phyloP scores from a whole-genome alignment of 2,797 vertebrate species.

The Menidia menidia region DNA sequence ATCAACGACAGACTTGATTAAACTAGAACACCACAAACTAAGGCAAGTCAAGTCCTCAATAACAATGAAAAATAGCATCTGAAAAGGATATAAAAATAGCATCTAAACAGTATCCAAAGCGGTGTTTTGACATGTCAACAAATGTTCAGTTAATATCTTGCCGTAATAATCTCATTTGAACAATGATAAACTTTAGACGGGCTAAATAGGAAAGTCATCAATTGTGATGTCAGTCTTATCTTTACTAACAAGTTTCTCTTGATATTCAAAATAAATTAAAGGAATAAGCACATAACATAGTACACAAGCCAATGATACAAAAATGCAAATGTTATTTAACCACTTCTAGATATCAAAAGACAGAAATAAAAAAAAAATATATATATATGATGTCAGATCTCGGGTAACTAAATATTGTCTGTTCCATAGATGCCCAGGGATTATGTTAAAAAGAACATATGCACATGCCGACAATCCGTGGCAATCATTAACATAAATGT shows the following conservation, averaged over 20 bases:
- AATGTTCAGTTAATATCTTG: no score
- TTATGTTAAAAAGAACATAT: slow-evolving; percentile 12
- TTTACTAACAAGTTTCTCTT: neutral
- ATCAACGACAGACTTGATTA: slow-evolving; percentile 54
- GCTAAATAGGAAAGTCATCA: no score
- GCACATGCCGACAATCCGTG: neutral
- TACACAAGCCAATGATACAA: neutral
- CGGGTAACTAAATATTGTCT: slow-evolving; percentile 16
- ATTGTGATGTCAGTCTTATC: neutral
- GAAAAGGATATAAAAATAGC: no score
- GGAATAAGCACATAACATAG: slow-evolving; percentile 5
- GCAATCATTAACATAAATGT: slow-evolving; percentile 13
- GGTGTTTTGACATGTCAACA: no score
- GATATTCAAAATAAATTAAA: neutral
- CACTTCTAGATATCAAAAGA: slow-evolving; percentile 24
- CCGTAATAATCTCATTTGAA: neutral
- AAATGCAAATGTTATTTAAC: slow-evolving; percentile 11
- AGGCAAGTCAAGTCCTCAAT: no score
- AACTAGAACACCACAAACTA: slow-evolving; percentile 16
- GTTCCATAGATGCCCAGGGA: slow-evolving; percentile 19
- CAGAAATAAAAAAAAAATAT: slow-evolving; percentile 2
- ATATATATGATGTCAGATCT: slow-evolving; percentile 27
- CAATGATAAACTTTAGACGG: no score
- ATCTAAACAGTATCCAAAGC: no score
- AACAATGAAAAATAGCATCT: no score